These are phyloP conservation scores for Alcedo quadribrachys DNA, from an alignment of 2,797 vertebrate genomes.

Conservation along the genomic window DNA sequence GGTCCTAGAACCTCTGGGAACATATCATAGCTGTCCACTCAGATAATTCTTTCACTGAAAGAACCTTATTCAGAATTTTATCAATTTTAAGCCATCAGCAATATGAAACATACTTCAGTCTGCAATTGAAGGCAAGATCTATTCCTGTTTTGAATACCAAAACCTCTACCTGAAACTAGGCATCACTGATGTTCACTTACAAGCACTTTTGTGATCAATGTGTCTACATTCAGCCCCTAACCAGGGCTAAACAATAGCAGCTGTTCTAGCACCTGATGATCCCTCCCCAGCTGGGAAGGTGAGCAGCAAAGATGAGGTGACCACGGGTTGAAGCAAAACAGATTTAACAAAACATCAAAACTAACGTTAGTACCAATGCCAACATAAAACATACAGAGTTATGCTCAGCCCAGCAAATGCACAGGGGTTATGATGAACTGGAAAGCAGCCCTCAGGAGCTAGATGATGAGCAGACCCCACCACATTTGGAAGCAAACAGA, in stretches of 20 bases:
- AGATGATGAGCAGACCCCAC: not conserved
- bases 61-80: not conserved
- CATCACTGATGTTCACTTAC: not conserved
- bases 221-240: not conserved
- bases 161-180: not conserved
- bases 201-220: not conserved
- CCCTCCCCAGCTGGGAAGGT: not conserved
- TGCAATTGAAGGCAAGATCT: not conserved
- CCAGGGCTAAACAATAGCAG: not conserved
- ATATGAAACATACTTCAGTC: not conserved
- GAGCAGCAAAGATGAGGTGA: not conserved
- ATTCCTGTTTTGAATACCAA: not conserved
- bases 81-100: not conserved
- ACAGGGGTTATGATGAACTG: no score
- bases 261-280: not conserved
- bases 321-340: not conserved
- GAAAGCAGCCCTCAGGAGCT: not conserved
- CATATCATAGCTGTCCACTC: not conserved
- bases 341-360: not conserved
- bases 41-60: not conserved
- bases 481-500: not conserved
- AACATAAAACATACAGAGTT: not conserved
- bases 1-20: not conserved
- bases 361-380: not conserved
- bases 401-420: not conserved